Evolutionary conservation across 1,140 invertebrate genomes (phyloP).

Genomic region (Agrypnia vestita): DNA sequence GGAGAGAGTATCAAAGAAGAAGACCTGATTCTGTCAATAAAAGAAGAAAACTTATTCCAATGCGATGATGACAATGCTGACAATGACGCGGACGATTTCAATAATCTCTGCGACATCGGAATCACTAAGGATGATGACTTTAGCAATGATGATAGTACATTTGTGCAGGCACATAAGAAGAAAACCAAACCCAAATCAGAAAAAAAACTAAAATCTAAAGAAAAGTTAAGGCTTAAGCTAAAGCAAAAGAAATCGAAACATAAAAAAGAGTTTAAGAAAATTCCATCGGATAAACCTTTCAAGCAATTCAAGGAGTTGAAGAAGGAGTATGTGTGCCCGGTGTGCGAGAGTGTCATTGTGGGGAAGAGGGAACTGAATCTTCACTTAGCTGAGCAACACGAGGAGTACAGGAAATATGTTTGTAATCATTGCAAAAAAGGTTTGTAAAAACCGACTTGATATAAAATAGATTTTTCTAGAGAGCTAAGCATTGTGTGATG

Average conservation of each 20-base stretch:
- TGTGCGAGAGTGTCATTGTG: conserved; percentile 32
- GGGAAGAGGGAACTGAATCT: conserved; percentile 42
- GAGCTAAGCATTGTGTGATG: too few species aligned
- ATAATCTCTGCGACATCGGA: background rate
- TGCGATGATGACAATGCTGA: background rate
- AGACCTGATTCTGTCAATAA: conserved; percentile 10
- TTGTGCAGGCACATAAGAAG: conserved; percentile 7
- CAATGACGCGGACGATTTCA: background rate
- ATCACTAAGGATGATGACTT: conserved; percentile 9
- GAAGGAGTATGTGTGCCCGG: conserved; percentile 51
- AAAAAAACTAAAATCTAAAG: conserved; percentile 30
- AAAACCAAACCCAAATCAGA: conserved; percentile 20
- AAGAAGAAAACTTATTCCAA: conserved; percentile 27
- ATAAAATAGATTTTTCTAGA: too few species aligned
- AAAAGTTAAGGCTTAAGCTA: conserved; percentile 4
- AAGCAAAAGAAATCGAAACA: conserved; percentile 15
- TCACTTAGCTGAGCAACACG: conserved; percentile 49
- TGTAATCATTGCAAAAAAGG: conserved; percentile 55
- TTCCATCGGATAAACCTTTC: background rate
- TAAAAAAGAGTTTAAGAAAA: conserved; percentile 9
- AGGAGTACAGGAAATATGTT: conserved; percentile 54
- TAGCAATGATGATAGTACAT: background rate
- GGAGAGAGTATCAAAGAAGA: conserved; percentile 2
- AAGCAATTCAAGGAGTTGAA: conserved; percentile 33
- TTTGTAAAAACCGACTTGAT: background rate